phyloP scores from a whole-genome alignment of 2,797 vertebrate genomes.

The Sebastes nivosus region DNA sequence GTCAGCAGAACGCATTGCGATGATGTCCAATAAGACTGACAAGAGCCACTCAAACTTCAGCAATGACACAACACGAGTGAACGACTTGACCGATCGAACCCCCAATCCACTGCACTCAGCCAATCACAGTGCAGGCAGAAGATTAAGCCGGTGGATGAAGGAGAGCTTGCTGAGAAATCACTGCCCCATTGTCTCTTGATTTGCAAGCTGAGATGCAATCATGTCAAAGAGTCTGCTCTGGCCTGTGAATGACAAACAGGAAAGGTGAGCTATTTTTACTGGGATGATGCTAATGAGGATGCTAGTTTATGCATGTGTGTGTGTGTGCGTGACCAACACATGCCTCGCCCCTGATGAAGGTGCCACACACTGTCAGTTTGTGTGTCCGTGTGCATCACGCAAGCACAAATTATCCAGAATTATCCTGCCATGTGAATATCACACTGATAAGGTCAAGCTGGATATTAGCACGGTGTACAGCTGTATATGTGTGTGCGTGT shows the following conservation, averaged over 20 bases:
- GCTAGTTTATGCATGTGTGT: not conserved
- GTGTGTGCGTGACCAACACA: conserved; percentile 2
- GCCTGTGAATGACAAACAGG: conserved; percentile 58
- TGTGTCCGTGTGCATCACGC: conserved; percentile 26
- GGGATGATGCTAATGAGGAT: conserved; percentile 55
- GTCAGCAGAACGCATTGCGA: not conserved
- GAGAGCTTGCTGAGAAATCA: conserved; percentile 62
- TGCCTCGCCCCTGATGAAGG: conserved; percentile 43
- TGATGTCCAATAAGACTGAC: not conserved
- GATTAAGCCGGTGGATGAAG: conserved; percentile 48
- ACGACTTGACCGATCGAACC: conserved; percentile 66
- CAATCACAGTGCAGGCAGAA: conserved; percentile 52
- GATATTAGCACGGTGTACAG: conserved; percentile 35
- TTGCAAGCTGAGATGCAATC: conserved; percentile 67
- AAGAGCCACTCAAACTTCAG: conserved; percentile 25
- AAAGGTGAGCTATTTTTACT: conserved; percentile 66
- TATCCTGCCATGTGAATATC: conserved; percentile 53
- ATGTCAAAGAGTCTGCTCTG: conserved; percentile 41
- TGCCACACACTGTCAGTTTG: conserved; percentile 34
- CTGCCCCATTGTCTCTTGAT: conserved; percentile 68
- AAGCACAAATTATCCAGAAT: conserved; percentile 64
- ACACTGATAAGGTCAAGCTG: conserved; percentile 71
- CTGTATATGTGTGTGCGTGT: not conserved
- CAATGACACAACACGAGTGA: conserved; percentile 37
- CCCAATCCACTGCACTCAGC: conserved; percentile 43